Evolutionary conservation across 2,113 vertebrate species (phyloP).

Genomic region (Heteronetta atricapilla): DNA sequence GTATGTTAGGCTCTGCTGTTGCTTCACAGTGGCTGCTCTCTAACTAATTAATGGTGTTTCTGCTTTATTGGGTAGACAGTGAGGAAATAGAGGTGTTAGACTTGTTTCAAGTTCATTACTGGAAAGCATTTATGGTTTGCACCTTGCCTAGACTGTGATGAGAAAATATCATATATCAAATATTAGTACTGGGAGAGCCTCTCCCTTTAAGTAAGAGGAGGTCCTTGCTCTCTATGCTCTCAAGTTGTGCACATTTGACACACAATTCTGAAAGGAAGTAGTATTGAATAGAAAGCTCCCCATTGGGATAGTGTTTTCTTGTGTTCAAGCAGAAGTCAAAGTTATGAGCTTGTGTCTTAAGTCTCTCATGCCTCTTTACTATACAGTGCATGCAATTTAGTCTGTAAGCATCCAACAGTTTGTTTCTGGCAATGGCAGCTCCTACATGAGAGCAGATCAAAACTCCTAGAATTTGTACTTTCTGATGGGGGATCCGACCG

Average conservation of each 20-base stretch:
- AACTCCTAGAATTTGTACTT: neutral
- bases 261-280: neutral
- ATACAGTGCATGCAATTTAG: neutral
- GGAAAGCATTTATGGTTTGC: neutral
- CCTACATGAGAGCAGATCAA: neutral
- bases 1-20: neutral
- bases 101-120: neutral
- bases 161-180: neutral
- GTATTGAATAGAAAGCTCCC: neutral
- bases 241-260: neutral
- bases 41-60: neutral
- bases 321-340: neutral
- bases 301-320: neutral
- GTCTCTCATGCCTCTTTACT: neutral
- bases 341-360: neutral
- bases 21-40: neutral
- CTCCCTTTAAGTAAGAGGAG: neutral
- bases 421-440: too few species aligned
- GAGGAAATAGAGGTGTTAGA: neutral
- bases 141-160: neutral
- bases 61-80: neutral
- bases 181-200: neutral
- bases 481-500: neutral
- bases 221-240: neutral
- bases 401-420: neutral